Evolutionary conservation across 2,888 invertebrate genomes (phyloP).

Genomic region (Ethmia dodecea): DNA sequence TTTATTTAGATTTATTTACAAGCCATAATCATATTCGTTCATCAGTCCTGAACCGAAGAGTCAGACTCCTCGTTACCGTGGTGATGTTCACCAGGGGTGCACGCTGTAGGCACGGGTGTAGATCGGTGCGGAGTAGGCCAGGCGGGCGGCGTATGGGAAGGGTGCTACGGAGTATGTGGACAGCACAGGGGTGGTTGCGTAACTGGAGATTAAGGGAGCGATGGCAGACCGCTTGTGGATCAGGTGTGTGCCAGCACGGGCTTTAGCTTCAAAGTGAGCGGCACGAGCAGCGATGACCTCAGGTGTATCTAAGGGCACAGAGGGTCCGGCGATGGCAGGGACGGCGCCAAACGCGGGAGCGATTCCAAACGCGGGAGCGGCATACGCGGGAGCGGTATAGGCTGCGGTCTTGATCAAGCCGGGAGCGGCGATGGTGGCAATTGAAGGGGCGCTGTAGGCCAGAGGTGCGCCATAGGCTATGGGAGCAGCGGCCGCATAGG

Average conservation of each 20-base stretch:
- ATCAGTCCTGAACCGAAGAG: conserved; percentile 46
- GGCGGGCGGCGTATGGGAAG: conserved; percentile 29
- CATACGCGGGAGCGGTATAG: conserved; percentile 11
- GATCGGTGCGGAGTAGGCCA: conserved; percentile 36
- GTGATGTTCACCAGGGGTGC: conserved; percentile 54
- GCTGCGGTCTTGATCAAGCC: conserved; percentile 45
- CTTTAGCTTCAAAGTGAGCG: conserved; percentile 59
- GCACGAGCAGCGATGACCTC: conserved; percentile 60
- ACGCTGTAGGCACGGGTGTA: conserved; percentile 49
- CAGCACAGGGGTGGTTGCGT: conserved; percentile 35
- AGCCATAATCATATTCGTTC: conserved; percentile 37
- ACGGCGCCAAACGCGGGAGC: conserved; percentile 22
- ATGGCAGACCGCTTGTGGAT: conserved; percentile 60
- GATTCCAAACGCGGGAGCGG: conserved; percentile 21
- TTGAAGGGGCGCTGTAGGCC: conserved; percentile 19
- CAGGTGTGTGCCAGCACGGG: conserved; percentile 46
- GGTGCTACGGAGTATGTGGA: conserved; percentile 43
- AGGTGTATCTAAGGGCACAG: conserved; percentile 53
- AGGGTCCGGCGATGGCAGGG: conserved; percentile 33
- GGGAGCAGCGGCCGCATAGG: conserved; percentile 29
- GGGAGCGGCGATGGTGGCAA: conserved; percentile 28
- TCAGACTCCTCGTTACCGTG: conserved; percentile 35
- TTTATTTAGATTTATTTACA: conserved; percentile 41
- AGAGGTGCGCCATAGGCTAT: conserved; percentile 17
- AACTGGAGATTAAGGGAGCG: conserved; percentile 39